Conservation (phyloP, 2,113 vertebrate species). For the Egretta garzetta region DNA sequence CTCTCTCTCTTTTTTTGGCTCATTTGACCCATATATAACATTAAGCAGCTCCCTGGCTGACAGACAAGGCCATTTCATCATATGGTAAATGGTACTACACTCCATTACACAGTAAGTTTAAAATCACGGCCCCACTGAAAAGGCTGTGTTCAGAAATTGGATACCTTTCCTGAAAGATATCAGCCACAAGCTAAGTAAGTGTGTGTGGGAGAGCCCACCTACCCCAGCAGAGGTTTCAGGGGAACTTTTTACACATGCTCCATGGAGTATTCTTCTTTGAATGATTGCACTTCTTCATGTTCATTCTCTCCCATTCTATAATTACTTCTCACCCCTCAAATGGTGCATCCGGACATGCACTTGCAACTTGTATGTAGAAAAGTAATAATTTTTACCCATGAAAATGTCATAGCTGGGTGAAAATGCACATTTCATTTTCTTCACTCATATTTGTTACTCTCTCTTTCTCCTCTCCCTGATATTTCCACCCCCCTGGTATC, state of each 20-base stretch:
- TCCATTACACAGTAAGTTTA: slow-evolving; percentile 76
- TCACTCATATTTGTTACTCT: neutral
- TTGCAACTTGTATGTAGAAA: neutral
- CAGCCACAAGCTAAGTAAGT: slow-evolving; percentile 23
- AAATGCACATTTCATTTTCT: neutral
- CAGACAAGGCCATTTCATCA: slow-evolving; percentile 73
- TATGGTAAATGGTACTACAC: slow-evolving; percentile 74
- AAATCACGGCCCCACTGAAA: slow-evolving; percentile 71
- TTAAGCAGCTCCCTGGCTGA: slow-evolving; percentile 72
- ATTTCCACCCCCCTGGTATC: accelerated
- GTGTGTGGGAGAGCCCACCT: neutral
- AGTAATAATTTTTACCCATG: neutral
- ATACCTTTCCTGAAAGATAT: slow-evolving; percentile 45
- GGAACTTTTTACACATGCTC: neutral
- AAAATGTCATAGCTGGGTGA: neutral
- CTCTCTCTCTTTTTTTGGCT: slow-evolving; percentile 59
- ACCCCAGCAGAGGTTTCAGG: neutral
- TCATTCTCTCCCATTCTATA: neutral
- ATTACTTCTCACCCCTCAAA: neutral
- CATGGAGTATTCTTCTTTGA: neutral
- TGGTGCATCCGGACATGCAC: neutral
- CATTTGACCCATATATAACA: slow-evolving; percentile 76
- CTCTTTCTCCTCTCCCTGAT: neutral
- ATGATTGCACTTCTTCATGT: neutral
- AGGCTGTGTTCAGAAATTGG: slow-evolving; percentile 57